Evolutionary conservation across 2,888 invertebrate genomes (phyloP), one percentile per base, ranked within the genome.

Genomic region (Coenonympha glycerion): DNA sequence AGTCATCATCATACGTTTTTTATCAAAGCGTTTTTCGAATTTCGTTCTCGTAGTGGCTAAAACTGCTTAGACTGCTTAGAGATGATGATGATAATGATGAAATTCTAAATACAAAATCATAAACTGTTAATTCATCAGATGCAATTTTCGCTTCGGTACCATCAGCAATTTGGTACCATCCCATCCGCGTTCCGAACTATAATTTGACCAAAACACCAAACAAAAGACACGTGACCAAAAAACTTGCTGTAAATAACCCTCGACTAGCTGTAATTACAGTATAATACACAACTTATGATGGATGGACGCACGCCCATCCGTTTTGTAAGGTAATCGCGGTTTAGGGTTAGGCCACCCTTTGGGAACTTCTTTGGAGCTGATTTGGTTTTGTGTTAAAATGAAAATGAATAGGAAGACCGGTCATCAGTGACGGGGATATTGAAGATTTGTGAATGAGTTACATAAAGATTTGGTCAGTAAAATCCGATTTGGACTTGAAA

Each of bases 151-250:
- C 31, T 42, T 21, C 9, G 30, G 31, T 44, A 30, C 37, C 37
- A 36, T 8, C 42, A 44, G 33, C 44, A 41, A 41, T 51, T 40
- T 34, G 13, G 6, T 37, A 44, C 39, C 11, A 36, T 21, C 47
- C 41, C 36, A 33, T 39, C 24, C 13, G 15, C n/a, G 11, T 30
- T 40, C 28, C 6, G 24, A 34, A 42, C 68, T 65, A 62, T 78
- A 79, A 80, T 80, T 77, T 75, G 63, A 54, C 63, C 52, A 55
- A 53, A 56, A 58, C 50, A 41, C 67, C 73, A 71, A 74, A 79
- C 77, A 79, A 79, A 66, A 59, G 70, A 28, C 81, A 79, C 79
- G 80, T 78, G 80, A 46, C 65, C 31, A 46, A 45, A 47, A 48
- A 44, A 41, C 49, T 44, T 47, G 36, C 30, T 49, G 55, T 57